Evolutionary conservation across 2,888 invertebrate species (phyloP), one percentile per base, ranked within the genome.

Genomic region (Pyrgus malvae): DNA sequence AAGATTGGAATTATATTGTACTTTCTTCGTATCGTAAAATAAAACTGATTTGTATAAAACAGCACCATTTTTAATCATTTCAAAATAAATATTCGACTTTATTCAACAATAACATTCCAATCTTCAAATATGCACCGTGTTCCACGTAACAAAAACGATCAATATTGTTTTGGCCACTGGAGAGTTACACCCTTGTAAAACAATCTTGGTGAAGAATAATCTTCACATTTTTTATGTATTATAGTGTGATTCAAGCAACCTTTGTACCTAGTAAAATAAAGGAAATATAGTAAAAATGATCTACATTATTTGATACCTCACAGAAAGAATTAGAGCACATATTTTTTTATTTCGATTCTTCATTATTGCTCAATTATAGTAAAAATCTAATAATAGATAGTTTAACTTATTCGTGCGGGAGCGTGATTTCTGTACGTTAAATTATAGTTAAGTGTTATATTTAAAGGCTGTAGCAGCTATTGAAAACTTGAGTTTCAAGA

Each of bases 41-140:
- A 21, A 33, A 21, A 21, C 2, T 19, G 19, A 45, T 7, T 21
- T 45, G 31, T 49, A 49, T 23, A 49, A 49, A 41, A 49, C 12
- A 49, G 49, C 49, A 49, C 49, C 49, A 41, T 41, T 40, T 21
- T 31, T 14, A 31, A 31, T 31, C 6, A 31, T 1, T 29, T 9
- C n/a, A n/a, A n/a, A 31, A 31, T 12, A 9, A 17, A 37, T 37
- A 17, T 37, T 37, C n/a, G n/a, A n/a, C 37, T 17, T 9, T 37
- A n/a, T 17, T 7, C 16, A 9, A 1, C 12, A 35, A 1, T 17
- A 9, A 16, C 14, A 17, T 1, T 16, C n/a, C n/a, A n/a, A 17
- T 35, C 1, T 16, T 16, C 4, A 16, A 17, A 7, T 27, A 8
- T n/a, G 4, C n/a, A n/a, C n/a, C n/a, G n/a, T n/a, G n/a, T 29